Percentiles rank a stretch among this genome's conserved stretches.
Conservation (phyloP, 2,888 invertebrate genomes). For the Macroteleia sp. region DNA sequence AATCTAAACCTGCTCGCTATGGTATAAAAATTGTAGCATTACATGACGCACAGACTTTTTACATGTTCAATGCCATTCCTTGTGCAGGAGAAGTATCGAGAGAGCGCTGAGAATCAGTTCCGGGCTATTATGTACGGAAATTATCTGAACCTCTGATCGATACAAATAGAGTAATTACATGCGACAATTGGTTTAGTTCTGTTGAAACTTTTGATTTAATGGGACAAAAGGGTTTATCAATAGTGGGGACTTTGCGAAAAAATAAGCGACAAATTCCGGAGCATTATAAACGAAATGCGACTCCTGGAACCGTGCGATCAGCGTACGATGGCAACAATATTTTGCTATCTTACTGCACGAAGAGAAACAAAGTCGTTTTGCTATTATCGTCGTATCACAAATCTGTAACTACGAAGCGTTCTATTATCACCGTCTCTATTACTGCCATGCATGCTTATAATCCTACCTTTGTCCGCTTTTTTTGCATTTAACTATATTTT, state of each 20-base stretch:
- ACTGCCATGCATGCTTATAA: too few species aligned
- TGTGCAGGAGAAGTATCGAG: slow-evolving; percentile 6
- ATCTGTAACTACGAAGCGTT: not conserved
- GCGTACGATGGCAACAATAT: slow-evolving; percentile 7
- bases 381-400: slow-evolving; percentile 16
- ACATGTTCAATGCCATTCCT: slow-evolving; percentile 26
- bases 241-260: slow-evolving; percentile 24
- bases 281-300: slow-evolving; percentile 1
- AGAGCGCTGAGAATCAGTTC: slow-evolving; percentile 10
- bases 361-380: slow-evolving; percentile 14
- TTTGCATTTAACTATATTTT: too few species aligned
- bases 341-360: slow-evolving; percentile 18
- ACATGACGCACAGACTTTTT: slow-evolving; percentile 24
- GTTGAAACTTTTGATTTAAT: slow-evolving; percentile 12
- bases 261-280: slow-evolving; percentile 27
- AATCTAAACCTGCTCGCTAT: slow-evolving; percentile 27
- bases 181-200: slow-evolving; percentile 37
- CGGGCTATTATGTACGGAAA: slow-evolving; percentile 26
- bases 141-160: slow-evolving; percentile 24
- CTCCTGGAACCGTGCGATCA: not conserved
- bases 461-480: too few species aligned
- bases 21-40: slow-evolving; percentile 39
- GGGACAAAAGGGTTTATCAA: not conserved
- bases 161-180: slow-evolving; percentile 14
- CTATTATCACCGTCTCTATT: too few species aligned